Evolutionary conservation across 2,888 invertebrate species (phyloP), one percentile per base, ranked within the genome.

Genomic region (Leucozona laternaria): DNA sequence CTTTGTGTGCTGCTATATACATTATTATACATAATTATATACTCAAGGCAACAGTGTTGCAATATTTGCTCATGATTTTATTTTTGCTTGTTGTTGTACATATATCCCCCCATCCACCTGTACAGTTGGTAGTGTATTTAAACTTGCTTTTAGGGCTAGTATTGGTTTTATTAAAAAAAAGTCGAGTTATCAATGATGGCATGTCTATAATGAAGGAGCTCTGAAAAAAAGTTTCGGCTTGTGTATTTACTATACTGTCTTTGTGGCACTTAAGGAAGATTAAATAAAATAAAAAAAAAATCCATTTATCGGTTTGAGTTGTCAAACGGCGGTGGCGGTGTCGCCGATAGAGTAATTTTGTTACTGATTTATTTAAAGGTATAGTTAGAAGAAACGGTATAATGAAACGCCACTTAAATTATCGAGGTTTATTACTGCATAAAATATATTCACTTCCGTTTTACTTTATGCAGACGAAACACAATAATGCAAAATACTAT

Each of bases 21-120:
- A 81, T 78, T 31, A 31, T 10, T 31, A 17, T 86, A 86, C 53
- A 53, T 53, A 53, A 53, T 53, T 53, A 53, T 53, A 28, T 78
- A 86, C 78, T 79, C 86, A 83, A 83, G 83, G 83, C 73, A 79
- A 73, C 50, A 55, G 73, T 83, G 72, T 83, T 78, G 78, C 66
- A 78, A 83, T 48, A 66, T 79, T 66, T 83, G 66, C 50, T 62
- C 64, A 48, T 62, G 20, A 50, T 25, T 64, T 60, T 64, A 22
- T 75, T 53, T 68, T 50, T 31, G 53, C 15, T 55, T 43, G 25
- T 25, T 60, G 62, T 1, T 79, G 22, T 64, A n/a, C n/a, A 20
- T 72, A 48, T 11, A 22, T 25, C 48, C 17, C 34, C 37, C 31
- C 31, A 4, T 66, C 64, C 48, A 64, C 53, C 5, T 17, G n/a